These are phyloP conservation scores for Sparidentex hasta DNA, from an alignment of 2,797 vertebrate species.

Conservation along the genomic window DNA sequence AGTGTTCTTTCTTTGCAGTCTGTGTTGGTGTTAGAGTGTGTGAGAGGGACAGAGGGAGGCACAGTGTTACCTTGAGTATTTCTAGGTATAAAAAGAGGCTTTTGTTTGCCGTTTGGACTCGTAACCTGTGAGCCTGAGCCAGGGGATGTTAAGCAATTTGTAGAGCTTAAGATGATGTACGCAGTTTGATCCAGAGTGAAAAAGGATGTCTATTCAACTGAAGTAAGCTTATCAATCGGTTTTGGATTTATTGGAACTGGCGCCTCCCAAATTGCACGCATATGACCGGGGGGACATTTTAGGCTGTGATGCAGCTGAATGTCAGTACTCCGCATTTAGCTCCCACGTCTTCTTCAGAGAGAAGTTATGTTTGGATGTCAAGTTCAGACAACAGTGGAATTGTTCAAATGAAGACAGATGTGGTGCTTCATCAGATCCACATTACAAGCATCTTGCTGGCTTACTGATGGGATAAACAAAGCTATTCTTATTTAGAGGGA, in stretches of 20 bases:
- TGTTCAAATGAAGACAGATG: not conserved
- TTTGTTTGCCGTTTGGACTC: slow-evolving; percentile 63
- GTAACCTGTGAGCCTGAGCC: slow-evolving; percentile 1
- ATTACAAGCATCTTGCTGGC: not conserved
- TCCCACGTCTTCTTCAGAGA: not conserved
- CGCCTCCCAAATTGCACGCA: slow-evolving; percentile 27
- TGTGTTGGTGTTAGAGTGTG: slow-evolving; percentile 35
- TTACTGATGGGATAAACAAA: not conserved
- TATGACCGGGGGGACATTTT: slow-evolving; percentile 19
- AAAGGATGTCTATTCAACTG: slow-evolving; percentile 15
- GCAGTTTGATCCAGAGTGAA: slow-evolving; percentile 32
- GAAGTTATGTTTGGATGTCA: slow-evolving; percentile 12
- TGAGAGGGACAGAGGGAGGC: slow-evolving; percentile 52
- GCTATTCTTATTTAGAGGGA: not conserved
- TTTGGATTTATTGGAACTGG: slow-evolving; percentile 41
- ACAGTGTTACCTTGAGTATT: slow-evolving; percentile 54
- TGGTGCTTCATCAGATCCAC: not conserved
- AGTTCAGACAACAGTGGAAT: not conserved
- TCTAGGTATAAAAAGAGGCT: slow-evolving; percentile 68
- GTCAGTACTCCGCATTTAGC: not conserved
- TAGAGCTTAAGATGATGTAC: slow-evolving; percentile 56
- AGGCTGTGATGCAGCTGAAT: not conserved
- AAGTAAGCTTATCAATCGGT: slow-evolving; percentile 45
- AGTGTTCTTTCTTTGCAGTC: slow-evolving; percentile 60
- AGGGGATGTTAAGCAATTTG: slow-evolving; percentile 53